phyloP scores from a whole-genome alignment of 1,140 invertebrate species.

The Campoletis sonorensis region DNA sequence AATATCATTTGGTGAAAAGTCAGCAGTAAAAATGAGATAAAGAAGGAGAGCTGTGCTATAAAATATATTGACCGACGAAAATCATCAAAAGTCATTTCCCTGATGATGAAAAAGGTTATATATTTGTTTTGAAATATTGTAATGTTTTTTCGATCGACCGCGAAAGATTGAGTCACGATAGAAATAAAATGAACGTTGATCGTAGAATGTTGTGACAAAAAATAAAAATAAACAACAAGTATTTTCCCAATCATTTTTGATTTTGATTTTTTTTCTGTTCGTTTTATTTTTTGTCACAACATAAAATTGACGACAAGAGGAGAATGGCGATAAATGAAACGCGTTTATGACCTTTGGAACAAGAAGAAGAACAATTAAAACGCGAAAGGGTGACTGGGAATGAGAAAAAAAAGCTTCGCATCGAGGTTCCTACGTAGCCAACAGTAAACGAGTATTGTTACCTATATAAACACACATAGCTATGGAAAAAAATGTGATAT shows the following conservation, averaged over 20 bases:
- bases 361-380: conserved; percentile 21
- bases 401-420: conserved; percentile 6
- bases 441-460: conserved; percentile 30
- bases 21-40: conserved; percentile 28
- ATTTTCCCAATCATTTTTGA: too few species aligned
- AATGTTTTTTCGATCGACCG: too few species aligned
- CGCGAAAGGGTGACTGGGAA: not conserved
- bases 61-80: not conserved
- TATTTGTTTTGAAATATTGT: too few species aligned
- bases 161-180: too few species aligned
- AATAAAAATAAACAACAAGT: too few species aligned
- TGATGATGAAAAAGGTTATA: too few species aligned
- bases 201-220: too few species aligned
- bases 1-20: conserved; percentile 62
- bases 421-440: not conserved
- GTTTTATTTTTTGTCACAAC: not conserved
- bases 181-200: too few species aligned
- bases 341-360: not conserved
- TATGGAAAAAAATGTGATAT: not conserved
- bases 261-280: not conserved
- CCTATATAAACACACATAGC: not conserved
- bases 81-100: not conserved
- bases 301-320: not conserved
- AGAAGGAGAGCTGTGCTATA: not conserved
- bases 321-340: conserved; percentile 18